Conservation (phyloP, 2,888 invertebrate species). For the Meiosimyza platycephala region DNA sequence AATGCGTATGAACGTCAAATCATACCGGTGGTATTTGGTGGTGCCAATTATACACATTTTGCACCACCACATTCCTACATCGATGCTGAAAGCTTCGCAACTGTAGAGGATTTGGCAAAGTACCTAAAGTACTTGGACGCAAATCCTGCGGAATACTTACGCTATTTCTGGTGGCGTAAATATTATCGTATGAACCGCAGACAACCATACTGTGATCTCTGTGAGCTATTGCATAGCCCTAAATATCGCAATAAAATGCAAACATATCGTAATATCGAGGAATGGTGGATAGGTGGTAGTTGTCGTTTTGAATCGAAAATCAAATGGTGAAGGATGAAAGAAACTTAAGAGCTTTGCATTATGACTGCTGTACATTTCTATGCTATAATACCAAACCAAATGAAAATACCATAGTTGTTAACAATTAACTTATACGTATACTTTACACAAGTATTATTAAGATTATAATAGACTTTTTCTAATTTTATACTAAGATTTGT, state of each 20-base stretch:
- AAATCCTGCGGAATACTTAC: conserved; percentile 71
- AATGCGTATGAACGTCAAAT: conserved; percentile 63
- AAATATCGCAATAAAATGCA: conserved; percentile 51
- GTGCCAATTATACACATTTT: conserved; percentile 72
- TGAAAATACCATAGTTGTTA: too few species aligned
- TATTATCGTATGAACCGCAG: conserved; percentile 65
- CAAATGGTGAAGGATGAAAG: conserved; percentile 29
- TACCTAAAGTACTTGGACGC: conserved; percentile 67
- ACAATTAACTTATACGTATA: too few species aligned
- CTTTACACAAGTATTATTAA: too few species aligned
- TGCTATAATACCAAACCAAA: too few species aligned
- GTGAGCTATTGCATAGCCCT: conserved; percentile 57
- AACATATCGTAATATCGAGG: conserved; percentile 57
- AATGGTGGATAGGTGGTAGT: conserved; percentile 62
- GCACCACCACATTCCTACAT: conserved; percentile 75
- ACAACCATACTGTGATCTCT: conserved; percentile 62
- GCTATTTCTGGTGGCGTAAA: conserved; percentile 76
- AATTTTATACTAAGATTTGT: too few species aligned
- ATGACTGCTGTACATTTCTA: too few species aligned
- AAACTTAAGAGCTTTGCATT: too few species aligned
- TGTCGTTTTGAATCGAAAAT: conserved; percentile 58
- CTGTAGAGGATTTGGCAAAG: conserved; percentile 70
- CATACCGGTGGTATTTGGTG: conserved; percentile 76
- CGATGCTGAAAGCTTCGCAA: conserved; percentile 73
- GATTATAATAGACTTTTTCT: too few species aligned